phyloP scores from a whole-genome alignment of 92 coral and sea anemone species.

The Phenganax subtilis region DNA sequence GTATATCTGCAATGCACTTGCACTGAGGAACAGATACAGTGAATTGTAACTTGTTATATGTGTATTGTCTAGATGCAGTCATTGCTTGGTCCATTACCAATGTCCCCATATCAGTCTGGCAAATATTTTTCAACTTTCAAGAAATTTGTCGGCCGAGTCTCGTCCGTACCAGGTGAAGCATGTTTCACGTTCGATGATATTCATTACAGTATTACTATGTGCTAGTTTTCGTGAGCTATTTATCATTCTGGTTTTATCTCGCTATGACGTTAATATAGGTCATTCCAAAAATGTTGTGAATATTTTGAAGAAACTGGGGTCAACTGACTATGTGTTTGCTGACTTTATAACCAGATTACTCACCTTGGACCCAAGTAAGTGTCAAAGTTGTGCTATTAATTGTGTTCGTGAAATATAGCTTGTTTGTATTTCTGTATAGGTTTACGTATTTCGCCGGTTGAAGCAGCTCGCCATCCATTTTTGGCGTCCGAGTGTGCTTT shows the following conservation, averaged over 20 bases:
- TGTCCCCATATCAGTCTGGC: conserved; percentile 75
- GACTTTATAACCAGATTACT: conserved; percentile 71
- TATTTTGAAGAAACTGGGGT: conserved; percentile 64
- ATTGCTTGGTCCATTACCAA: conserved; percentile 74
- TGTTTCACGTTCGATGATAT: too few species aligned
- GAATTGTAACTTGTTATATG: not conserved
- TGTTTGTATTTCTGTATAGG: not conserved
- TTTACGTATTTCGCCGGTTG: not conserved
- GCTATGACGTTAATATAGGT: not conserved
- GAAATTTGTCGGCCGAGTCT: conserved; percentile 51
- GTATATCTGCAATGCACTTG: not conserved
- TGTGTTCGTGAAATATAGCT: too few species aligned
- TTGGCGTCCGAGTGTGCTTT: conserved; percentile 30
- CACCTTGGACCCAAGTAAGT: conserved; percentile 78
- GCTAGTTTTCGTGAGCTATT: not conserved
- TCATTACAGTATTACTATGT: not conserved
- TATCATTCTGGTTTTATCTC: too few species aligned
- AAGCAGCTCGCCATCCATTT: conserved; percentile 25
- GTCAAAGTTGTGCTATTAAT: too few species aligned
- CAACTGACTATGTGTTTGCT: conserved; percentile 67
- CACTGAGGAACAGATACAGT: not conserved
- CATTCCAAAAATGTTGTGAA: conserved; percentile 44
- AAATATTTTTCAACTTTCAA: conserved; percentile 63
- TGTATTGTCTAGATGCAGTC: conserved; percentile 55
- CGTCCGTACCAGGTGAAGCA: conserved; percentile 44